Evolutionary conservation across 2,113 vertebrate species (phyloP).

Genomic region (Patagioenas fasciata): DNA sequence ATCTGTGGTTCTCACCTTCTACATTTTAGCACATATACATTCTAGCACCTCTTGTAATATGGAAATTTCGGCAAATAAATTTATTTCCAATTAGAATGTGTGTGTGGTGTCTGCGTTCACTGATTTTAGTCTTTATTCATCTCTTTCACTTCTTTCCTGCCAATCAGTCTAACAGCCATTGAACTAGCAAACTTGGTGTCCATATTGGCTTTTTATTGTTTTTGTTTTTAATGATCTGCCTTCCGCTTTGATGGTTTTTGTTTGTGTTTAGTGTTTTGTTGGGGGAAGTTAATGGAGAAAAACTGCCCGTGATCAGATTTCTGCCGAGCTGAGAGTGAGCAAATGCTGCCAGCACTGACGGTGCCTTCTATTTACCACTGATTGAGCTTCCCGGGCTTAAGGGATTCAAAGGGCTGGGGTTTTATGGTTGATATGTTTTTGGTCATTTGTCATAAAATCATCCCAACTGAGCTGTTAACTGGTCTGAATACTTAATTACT

Average conservation of each 20-base stretch:
- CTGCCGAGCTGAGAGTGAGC: conserved; percentile 3
- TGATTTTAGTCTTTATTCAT: not conserved
- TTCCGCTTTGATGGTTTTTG: not conserved
- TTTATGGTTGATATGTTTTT: conserved; percentile 73
- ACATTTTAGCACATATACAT: not conserved
- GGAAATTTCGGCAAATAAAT: not conserved
- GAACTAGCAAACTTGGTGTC: not conserved
- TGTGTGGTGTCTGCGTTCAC: not conserved
- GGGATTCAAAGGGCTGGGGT: conserved; percentile 68
- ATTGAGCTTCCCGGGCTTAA: conserved; percentile 74
- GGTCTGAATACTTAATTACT: conserved; percentile 79
- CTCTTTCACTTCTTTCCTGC: not conserved
- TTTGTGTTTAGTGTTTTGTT: not conserved
- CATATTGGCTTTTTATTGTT: not conserved
- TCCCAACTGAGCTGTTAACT: conserved; percentile 70
- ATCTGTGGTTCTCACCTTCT: not conserved
- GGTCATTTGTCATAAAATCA: conserved; percentile 82
- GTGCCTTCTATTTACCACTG: conserved; percentile 46
- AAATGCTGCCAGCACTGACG: not conserved
- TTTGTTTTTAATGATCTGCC: not conserved
- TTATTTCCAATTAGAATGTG: not conserved
- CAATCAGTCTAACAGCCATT: not conserved
- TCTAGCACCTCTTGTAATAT: not conserved
- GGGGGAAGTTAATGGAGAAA: conserved; percentile 29
- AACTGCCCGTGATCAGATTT: conserved; percentile 21